Evolutionary conservation across 2,113 vertebrate genomes (phyloP), one percentile per base, ranked within the genome.

Genomic region (Heloderma charlesbogerti): DNA sequence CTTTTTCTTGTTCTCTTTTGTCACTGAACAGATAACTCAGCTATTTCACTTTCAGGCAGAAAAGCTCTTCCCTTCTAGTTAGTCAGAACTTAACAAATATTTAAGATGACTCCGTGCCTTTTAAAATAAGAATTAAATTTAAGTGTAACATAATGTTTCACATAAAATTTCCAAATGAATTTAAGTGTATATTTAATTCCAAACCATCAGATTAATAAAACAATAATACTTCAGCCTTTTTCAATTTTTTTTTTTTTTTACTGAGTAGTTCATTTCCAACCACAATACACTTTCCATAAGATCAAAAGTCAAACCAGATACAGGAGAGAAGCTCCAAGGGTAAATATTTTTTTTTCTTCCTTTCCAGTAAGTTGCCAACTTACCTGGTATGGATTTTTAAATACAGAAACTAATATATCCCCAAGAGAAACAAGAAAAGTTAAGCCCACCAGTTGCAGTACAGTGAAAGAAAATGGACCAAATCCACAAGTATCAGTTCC

Each of bases 131-230:
- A 48, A 29, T 31, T 48, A 48, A 67, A 84, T 92, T 51, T 4
- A 67, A 90, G 75, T 88, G 88, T 88, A 85, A 92, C 75, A 67
- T 43, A 29, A 57, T 67, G 4, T 88, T 87, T 87, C 31, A 45
- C 22, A 3, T 25, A 66, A 91, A 91, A 60, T 4, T 57, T 75
- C 63, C 31, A 80, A 60, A 27, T 27, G 1, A 7, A 43, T 54
- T 34, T 87, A 18, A 40, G 2, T 25, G 34, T 22, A 84, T 37
- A 0, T 78, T 90, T 60, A 74, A 89, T 92, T 89, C 82, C 51
- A 13, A 90, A 84, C 75, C 48, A 87, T 37, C 81, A 29, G 37
- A 89, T 20, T 13, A 43, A 79, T 60, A 86, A n/a, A 71, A 15
- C 34, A 20, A 84, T 22, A 29, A 29, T 0, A 8, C 43, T 71